Conservation (phyloP, 2,113 vertebrate species). For the Rafetus swinhoei region DNA sequence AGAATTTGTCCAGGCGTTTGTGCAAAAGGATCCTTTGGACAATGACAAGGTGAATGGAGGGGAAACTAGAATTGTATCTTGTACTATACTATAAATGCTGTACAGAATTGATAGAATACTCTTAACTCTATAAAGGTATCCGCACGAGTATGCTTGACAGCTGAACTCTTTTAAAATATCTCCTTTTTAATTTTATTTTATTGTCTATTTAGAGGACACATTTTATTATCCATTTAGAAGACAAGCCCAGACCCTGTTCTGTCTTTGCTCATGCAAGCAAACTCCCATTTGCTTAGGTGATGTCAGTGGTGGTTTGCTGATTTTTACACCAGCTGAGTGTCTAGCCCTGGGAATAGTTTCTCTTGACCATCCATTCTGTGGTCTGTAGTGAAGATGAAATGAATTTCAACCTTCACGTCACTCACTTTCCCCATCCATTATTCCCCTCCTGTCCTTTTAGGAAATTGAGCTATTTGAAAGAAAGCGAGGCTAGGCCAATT, state of each 20-base stretch:
- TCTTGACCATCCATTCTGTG: not conserved
- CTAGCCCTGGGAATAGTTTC: not conserved
- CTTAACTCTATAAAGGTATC: not conserved
- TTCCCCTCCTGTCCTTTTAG: not conserved
- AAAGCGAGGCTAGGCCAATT: not conserved
- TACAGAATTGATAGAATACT: not conserved
- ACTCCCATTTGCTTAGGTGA: not conserved
- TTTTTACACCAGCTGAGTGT: not conserved
- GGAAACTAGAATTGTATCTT: not conserved
- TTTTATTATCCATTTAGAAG: not conserved
- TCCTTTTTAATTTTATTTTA: not conserved
- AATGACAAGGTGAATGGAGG: constrained; percentile 87
- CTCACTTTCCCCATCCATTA: not conserved
- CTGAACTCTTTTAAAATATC: not conserved
- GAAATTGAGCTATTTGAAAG: not conserved
- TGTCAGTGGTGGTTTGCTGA: not conserved
- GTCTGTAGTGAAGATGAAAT: not conserved
- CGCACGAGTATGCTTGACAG: not conserved
- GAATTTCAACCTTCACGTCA: not conserved
- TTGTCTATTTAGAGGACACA: not conserved
- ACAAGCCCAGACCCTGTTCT: not conserved
- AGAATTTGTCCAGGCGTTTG: constrained; percentile 94
- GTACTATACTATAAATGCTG: not conserved
- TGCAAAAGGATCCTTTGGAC: constrained; percentile 90
- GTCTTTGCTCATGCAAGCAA: not conserved